Evolutionary conservation across 2,888 invertebrate species (phyloP).

Genomic region (Eueremaeus valkanovi): DNA sequence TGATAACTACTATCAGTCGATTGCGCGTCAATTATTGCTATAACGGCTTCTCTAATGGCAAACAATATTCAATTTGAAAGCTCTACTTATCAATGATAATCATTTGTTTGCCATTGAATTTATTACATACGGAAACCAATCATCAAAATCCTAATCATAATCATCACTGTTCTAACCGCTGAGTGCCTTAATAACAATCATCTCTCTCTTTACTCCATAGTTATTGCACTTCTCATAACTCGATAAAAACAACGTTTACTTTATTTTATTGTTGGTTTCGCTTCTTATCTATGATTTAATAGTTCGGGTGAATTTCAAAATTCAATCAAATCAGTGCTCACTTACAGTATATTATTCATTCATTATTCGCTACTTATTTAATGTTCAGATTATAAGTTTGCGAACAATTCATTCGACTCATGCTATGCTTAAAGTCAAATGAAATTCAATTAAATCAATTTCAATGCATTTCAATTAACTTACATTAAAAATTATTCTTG

Average conservation of each 20-base stretch:
- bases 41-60: slow-evolving; percentile 31
- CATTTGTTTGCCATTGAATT: slow-evolving; percentile 31
- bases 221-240: not conserved
- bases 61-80: slow-evolving; percentile 33
- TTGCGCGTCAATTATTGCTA: slow-evolving; percentile 17
- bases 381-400: too few relatives aligned
- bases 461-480: too few relatives aligned
- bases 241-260: slow-evolving; percentile 13
- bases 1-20: slow-evolving; percentile 28
- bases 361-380: too few relatives aligned
- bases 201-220: not conserved
- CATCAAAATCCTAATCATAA: slow-evolving; percentile 1
- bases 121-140: slow-evolving; percentile 5
- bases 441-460: too few relatives aligned
- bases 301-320: not conserved
- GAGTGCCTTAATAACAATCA: slow-evolving; percentile 29
- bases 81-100: slow-evolving; percentile 22
- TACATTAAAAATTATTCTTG: too few relatives aligned
- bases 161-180: slow-evolving; percentile 11
- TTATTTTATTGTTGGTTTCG: slow-evolving; percentile 4
- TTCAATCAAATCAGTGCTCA: not conserved
- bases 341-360: not conserved
- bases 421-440: too few relatives aligned
- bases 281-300: slow-evolving; percentile 1
- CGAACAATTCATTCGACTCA: too few relatives aligned